A percentile compares a stretch with the other conserved stretches of the same genome.
phyloP scores from a whole-genome alignment of 2,888 invertebrate species.

The Eurytoma californica region DNA sequence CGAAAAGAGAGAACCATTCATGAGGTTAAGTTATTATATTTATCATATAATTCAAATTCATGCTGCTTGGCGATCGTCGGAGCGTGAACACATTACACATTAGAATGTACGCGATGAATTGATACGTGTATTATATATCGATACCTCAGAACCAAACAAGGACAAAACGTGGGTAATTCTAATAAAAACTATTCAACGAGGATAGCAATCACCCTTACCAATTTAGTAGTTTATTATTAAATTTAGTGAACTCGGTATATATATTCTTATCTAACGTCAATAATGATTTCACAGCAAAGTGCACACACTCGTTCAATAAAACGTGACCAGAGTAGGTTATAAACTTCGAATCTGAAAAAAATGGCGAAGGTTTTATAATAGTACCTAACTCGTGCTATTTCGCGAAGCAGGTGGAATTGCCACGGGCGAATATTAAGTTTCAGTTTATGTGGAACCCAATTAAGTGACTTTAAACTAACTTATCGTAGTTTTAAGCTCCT shows the following conservation, averaged over 20 bases:
- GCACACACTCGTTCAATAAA: not conserved
- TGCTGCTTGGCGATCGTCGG: not conserved
- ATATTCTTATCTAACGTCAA: not conserved
- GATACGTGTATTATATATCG: slow-evolving; percentile 1
- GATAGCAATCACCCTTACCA: not conserved
- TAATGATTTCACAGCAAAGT: not conserved
- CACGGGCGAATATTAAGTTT: not conserved
- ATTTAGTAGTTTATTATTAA: not conserved
- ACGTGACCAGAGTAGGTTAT: no score
- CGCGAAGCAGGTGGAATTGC: not conserved
- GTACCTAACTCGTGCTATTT: no score
- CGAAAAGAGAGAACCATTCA: not conserved
- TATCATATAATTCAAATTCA: slow-evolving; percentile 1
- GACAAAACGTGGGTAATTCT: not conserved
- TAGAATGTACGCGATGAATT: not conserved
- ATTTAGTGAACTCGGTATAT: not conserved
- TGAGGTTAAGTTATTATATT: not conserved
- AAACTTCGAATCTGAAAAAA: no score
- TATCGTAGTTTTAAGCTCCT: slow-evolving; percentile 6
- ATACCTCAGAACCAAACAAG: not conserved
- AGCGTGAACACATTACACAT: slow-evolving; percentile 16
- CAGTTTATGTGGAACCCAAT: not conserved
- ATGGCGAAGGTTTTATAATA: no score
- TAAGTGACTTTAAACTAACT: slow-evolving; percentile 16
- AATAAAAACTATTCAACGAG: not conserved